phyloP scores from a whole-genome alignment of 2,113 vertebrate species.

The Peucedramus taeniatus region DNA sequence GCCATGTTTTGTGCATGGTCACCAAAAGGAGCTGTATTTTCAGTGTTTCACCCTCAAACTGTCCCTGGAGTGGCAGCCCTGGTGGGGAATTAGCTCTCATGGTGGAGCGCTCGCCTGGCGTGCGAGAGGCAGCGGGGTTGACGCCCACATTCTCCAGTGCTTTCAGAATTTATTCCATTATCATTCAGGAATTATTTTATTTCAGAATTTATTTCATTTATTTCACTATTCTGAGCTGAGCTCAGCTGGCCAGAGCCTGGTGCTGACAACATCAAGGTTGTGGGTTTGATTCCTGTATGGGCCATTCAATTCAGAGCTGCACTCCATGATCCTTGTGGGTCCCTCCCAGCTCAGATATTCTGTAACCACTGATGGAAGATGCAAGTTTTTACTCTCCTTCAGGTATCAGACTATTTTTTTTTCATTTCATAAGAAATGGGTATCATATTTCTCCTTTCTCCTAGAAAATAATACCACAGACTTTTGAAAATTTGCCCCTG shows the following conservation, averaged over 20 bases:
- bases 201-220: accelerated
- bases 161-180: accelerated
- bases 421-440: neutral
- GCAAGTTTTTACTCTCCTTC: neutral
- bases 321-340: neutral
- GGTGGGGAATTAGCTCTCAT: constrained; percentile 2
- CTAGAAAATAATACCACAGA: neutral
- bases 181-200: neutral
- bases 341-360: neutral
- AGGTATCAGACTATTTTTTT: neutral
- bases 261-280: neutral
- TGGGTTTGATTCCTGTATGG: accelerated
- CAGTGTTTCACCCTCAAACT: neutral
- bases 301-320: too few species aligned
- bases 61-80: neutral
- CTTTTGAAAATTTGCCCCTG: neutral
- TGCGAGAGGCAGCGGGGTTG: constrained; percentile 1
- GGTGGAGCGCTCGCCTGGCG: constrained; percentile 32
- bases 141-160: neutral
- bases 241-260: neutral
- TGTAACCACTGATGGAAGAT: neutral
- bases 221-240: neutral
- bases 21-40: neutral
- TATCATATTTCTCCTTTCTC: neutral
- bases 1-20: too few species aligned